Base-by-base conservation (phyloP, 2,797 vertebrate genomes). In the Hipposideros larvatus region DNA sequence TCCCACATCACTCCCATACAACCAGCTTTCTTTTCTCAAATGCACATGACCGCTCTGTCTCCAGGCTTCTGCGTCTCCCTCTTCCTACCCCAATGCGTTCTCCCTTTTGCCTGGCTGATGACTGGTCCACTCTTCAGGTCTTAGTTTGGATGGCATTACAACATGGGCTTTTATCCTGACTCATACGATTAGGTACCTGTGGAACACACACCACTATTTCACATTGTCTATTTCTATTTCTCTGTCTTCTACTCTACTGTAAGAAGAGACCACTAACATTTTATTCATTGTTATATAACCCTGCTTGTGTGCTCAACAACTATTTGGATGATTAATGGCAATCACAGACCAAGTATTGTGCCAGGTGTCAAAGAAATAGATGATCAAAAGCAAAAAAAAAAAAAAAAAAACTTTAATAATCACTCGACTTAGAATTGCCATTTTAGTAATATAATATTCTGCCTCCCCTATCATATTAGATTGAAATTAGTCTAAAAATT, bases 401-500 rank as follows among this genome's bases (percentile, higher is more conserved):
- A 59, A 75, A 48, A n/a, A 46, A n/a, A 6, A 55, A 5, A 55
- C 4, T 46, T 21, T 66, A 68, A 91, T 48, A 24, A 57, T 22
- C 46, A 87, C 37, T 83, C 19, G 26, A 71, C 19, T 91, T 57
- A 84, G 18, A 96, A 93, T 57, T 24, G 4, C 2, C 73, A 63
- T 9, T 68, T 94, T 31, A 71, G 65, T 53, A 68, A 88, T 82
- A 57, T 57, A 65, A 88, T 34, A 86, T 41, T 63, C 43, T 59
- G 61, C 31, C 48, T 83, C 68, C 11, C 61, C 48, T 84, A 63
- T 46, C 87, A 74, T 7, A 15, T 0, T 46, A 59, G 24, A 88
- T 0, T 95, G 31, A 92, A 92, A 71, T 92, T 55, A 92, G 53
- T 22, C 91, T 7, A 78, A 78, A 91, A 88, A 37, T 57, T 77